A percentile compares a stretch with the other conserved stretches of the same genome.
Evolutionary conservation across 2,888 invertebrate genomes (phyloP).

Genomic region (Salticus scenicus): DNA sequence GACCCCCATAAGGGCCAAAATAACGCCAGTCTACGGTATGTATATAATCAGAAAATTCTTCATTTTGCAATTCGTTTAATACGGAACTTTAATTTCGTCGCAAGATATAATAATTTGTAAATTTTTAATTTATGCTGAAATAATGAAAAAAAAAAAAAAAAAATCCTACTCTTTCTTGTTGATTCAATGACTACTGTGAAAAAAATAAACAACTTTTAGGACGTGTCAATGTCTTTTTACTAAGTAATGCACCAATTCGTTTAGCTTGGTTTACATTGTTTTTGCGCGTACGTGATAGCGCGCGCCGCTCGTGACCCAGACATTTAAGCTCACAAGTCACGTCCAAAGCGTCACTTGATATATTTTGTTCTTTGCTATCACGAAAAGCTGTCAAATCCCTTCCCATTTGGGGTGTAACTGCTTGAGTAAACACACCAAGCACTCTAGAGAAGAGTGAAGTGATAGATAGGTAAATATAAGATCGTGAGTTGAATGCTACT

Average conservation of each 20-base stretch:
- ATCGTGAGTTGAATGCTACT: slow-evolving; percentile 2
- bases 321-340: slow-evolving; percentile 48
- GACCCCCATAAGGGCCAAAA: too few relatives aligned
- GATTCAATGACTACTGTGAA: too few relatives aligned
- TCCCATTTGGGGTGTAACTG: slow-evolving; percentile 31
- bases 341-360: slow-evolving; percentile 50
- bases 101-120: too few relatives aligned
- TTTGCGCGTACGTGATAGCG: slow-evolving; percentile 35
- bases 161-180: too few relatives aligned
- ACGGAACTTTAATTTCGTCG: too few relatives aligned
- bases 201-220: background rate
- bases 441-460: background rate
- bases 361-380: slow-evolving; percentile 42
- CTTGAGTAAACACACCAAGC: slow-evolving; percentile 32
- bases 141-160: too few relatives aligned
- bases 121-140: too few relatives aligned
- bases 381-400: slow-evolving; percentile 28
- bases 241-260: background rate
- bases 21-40: too few relatives aligned
- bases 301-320: slow-evolving; percentile 32
- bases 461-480: slow-evolving; percentile 32
- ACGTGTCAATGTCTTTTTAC: background rate
- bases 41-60: too few relatives aligned
- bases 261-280: background rate
- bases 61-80: too few relatives aligned